Evolutionary conservation across 2,113 vertebrate genomes (phyloP).

Genomic region (Delphinapterus leucas): DNA sequence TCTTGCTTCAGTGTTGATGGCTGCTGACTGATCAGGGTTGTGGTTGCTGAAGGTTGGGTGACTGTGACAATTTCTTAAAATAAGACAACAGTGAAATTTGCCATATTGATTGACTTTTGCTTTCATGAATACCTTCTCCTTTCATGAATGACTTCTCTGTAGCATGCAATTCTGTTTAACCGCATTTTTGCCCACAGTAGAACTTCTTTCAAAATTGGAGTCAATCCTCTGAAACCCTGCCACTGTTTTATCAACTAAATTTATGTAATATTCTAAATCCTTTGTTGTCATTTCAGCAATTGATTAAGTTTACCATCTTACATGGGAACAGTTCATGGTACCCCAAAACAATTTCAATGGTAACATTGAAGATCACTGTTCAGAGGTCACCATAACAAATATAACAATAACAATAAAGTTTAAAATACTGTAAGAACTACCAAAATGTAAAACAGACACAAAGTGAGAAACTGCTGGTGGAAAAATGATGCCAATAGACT

Average conservation of each 20-base stretch:
- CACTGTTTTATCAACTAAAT: neutral
- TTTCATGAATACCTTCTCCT: neutral
- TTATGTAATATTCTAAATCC: neutral
- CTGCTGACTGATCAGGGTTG: neutral
- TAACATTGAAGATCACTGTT: neutral
- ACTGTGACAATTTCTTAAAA: neutral
- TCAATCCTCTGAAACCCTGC: neutral
- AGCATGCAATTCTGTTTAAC: neutral
- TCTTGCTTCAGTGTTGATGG: neutral
- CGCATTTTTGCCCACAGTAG: neutral
- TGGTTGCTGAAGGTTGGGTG: neutral
- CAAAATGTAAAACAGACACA: too few species aligned
- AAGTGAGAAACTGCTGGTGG: too few species aligned
- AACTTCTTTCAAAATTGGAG: neutral
- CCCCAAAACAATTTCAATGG: neutral
- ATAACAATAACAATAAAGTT: neutral
- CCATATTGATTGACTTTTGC: neutral
- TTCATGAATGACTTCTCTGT: neutral
- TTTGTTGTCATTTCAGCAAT: neutral
- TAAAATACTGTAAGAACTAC: neutral
- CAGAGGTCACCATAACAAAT: neutral
- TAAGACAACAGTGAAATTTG: neutral
- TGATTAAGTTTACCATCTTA: neutral
- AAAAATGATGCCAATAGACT: too few species aligned
- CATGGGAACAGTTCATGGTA: neutral